Conservation (phyloP, 2,888 invertebrate species). For the Drosophila austrosaltans region DNA sequence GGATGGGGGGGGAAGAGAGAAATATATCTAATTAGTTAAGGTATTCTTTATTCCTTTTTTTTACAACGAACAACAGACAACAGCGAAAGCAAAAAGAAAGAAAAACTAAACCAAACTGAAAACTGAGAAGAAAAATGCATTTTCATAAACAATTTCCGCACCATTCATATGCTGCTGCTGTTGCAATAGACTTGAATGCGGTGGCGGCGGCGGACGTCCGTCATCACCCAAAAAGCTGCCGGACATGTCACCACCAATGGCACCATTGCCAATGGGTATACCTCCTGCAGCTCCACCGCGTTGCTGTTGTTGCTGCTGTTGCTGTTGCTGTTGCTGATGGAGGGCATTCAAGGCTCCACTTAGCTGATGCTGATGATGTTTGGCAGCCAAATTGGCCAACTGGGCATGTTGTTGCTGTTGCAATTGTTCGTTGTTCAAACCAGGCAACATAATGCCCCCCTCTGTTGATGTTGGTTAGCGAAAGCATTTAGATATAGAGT, state of each 20-base stretch:
- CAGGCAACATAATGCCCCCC: conserved; percentile 77
- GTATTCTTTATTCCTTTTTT: background rate
- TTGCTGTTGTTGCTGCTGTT: conserved; percentile 49
- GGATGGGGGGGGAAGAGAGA: conserved; percentile 44
- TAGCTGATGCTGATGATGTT: conserved; percentile 79
- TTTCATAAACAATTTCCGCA: conserved; percentile 58
- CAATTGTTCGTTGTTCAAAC: conserved; percentile 63
- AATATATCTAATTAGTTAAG: conserved; percentile 59
- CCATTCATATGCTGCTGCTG: conserved; percentile 87
- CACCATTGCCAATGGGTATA: conserved; percentile 72
- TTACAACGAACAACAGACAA: conserved; percentile 31
- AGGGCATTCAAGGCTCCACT: conserved; percentile 69
- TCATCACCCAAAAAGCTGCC: conserved; percentile 83
- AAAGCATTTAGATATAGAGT: conserved; percentile 22
- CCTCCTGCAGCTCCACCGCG: background rate
- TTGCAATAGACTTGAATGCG: conserved; percentile 90
- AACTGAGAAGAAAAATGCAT: conserved; percentile 1
- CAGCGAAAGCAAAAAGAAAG: conserved; percentile 28
- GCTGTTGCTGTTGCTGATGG: conserved; percentile 67
- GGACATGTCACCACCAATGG: conserved; percentile 66
- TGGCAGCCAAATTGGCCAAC: conserved; percentile 68
- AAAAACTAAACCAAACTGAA: background rate
- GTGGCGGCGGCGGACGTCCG: conserved; percentile 89
- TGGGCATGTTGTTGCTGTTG: conserved; percentile 59
- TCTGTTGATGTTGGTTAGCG: conserved; percentile 50